A percentile compares a stretch with the other conserved stretches of the same genome.
Conservation (phyloP, 2,888 invertebrate genomes). For the Folsomia manolachei region DNA sequence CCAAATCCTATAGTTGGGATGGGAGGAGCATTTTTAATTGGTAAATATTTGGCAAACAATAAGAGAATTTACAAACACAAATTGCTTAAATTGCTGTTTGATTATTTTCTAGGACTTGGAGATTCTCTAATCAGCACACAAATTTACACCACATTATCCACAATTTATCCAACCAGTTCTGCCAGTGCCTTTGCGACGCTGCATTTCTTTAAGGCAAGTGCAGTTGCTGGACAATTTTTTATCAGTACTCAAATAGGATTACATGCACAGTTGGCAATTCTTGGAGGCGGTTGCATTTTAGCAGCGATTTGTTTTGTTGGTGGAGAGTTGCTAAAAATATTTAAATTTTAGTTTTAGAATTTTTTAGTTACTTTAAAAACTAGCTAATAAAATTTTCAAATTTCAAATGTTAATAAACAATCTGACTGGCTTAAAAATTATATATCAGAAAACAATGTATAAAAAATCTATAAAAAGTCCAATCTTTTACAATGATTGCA, state of each 20-base stretch:
- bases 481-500: no score
- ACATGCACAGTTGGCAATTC: background rate
- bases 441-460: no score
- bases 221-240: background rate
- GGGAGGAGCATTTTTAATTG: conserved; percentile 83
- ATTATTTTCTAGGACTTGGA: conserved; percentile 65
- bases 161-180: conserved; percentile 80
- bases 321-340: background rate
- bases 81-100: no score
- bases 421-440: no score
- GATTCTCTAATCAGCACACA: conserved; percentile 97
- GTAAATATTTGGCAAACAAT: conserved; percentile 54
- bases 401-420: no score
- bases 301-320: background rate
- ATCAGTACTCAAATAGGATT: background rate
- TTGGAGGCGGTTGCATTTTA: background rate
- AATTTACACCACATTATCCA: conserved; percentile 86
- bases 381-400: no score
- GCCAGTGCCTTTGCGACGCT: conserved; percentile 95
- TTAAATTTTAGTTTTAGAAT: no score
- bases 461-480: no score
- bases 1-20: conserved; percentile 61
- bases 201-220: conserved; percentile 58
- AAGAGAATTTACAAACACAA: background rate
- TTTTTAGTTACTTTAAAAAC: no score